Conservation (phyloP, 37 sponge, comb jelly and placozoan genomes). For the Geodia barretti region DNA sequence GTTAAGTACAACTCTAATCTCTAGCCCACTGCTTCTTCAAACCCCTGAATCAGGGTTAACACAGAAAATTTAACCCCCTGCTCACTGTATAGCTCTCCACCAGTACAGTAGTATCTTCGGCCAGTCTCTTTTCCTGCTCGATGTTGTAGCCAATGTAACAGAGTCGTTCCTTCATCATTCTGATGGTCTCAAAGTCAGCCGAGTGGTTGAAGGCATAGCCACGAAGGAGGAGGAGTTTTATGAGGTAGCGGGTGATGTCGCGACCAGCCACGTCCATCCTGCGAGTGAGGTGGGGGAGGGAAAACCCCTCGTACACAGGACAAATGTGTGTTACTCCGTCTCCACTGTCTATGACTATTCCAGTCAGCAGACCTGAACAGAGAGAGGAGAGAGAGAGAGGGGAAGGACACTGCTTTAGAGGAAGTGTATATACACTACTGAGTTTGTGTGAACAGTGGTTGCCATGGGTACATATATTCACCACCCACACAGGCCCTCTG, state of each 20-base stretch:
- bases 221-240: constrained; percentile 94
- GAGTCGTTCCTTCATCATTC: constrained; percentile 99
- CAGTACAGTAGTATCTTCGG: constrained; percentile 92
- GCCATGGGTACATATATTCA: constrained; percentile 5
- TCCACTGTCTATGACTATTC: constrained; percentile 98
- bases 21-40: not conserved
- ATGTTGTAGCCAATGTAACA: constrained; percentile 99
- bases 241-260: constrained; percentile 96
- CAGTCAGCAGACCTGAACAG: constrained; percentile 86
- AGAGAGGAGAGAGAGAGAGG: not conserved
- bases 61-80: not conserved
- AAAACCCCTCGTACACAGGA: constrained; percentile 98
- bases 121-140: constrained; percentile 95
- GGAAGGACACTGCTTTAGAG: not conserved
- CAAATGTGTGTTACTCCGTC: constrained; percentile 99
- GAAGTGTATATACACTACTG: not conserved
- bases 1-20: constrained; percentile 1
- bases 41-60: not conserved
- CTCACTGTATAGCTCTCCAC: constrained; percentile 93
- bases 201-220: constrained; percentile 99
- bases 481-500: constrained; percentile 4
- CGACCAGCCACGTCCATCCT: constrained; percentile 97
- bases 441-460: not conserved
- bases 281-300: constrained; percentile 94
- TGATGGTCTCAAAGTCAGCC: constrained; percentile 98